Base-by-base conservation (phyloP, 2,797 vertebrate species). In the Squalus acanthias region DNA sequence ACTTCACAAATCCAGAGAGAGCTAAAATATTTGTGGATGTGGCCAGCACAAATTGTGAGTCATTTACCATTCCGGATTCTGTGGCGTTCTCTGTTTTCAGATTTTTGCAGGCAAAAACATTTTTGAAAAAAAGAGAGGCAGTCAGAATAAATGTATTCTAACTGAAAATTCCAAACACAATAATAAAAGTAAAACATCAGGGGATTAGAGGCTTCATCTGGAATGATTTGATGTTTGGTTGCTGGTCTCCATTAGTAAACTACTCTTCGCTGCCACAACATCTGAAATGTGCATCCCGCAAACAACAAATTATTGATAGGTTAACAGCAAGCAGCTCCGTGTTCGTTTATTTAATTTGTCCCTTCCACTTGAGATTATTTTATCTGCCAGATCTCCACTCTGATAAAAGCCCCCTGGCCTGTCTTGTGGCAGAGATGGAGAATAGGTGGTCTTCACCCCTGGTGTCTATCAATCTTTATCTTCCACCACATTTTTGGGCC, bases 141-240 rank as follows among this genome's bases (percentile, higher is more conserved):
- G 53, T 60, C 87, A 65, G 60, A n/a, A 39, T 92, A 20, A 92
- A 92, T 92, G n/a, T 65, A 85, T 85, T 85, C 15, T 17, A 63
- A 92, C 13, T 92, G 60, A 39, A 92, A 92, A 92, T 92, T 33
- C 29, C 29, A 92, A 92, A 65, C 33, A 12, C 15, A 15, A 33
- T n/a, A 65, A 65, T 92, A 65, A 92, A 92, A 92, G 33, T n/a
- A 92, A 65, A 65, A n/a, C 89, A 65, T 63, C 89, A 65, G 60
- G 60, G 33, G 15, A 92, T n/a, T n/a, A n/a, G 57, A 92, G 89
- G n/a, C 89, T 20, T 17, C 57, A 65, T 33, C 3, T 33, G 29
- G 29, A 92, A 92, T 65, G 60, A 92, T 65, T 92, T 65, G 29
- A 65, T 92, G 57, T 1, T 92, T 29, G 57, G 33, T 63, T n/a